These are phyloP conservation scores for Trachelus iudaicus DNA, from an alignment of 2,888 invertebrate species.

Conservation along the genomic window DNA sequence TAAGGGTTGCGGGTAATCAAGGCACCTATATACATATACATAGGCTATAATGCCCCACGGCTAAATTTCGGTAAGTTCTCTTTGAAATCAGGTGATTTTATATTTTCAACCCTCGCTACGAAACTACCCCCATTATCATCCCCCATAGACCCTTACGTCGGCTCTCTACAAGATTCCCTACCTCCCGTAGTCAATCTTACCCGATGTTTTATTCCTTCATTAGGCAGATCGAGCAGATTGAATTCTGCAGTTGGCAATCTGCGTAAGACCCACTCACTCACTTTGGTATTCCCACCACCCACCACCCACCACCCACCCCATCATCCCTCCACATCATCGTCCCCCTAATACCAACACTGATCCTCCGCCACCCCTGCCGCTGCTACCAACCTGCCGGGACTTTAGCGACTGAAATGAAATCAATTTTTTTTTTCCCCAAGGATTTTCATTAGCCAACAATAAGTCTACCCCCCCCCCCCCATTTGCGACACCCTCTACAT, in stretches of 20 bases:
- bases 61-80: background rate
- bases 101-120: background rate
- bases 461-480: background rate
- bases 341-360: slow-evolving; percentile 14
- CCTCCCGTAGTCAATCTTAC: background rate
- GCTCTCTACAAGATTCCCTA: background rate
- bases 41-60: background rate
- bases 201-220: slow-evolving; percentile 56
- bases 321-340: background rate
- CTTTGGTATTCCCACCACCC: slow-evolving; percentile 8
- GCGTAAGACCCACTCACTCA: slow-evolving; percentile 19
- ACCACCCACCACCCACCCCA: background rate
- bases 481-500: background rate
- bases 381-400: background rate
- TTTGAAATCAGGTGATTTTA: background rate
- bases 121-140: background rate
- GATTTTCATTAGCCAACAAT: slow-evolving; percentile 34
- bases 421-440: slow-evolving; percentile 32
- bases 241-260: slow-evolving; percentile 40
- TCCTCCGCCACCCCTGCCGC: slow-evolving; percentile 13
- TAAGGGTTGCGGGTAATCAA: background rate
- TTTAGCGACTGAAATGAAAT: slow-evolving; percentile 16
- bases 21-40: background rate
- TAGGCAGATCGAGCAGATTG: slow-evolving; percentile 58
- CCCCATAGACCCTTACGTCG: too few species aligned